Evolutionary conservation across 2,888 invertebrate genomes (phyloP).

Genomic region (Mellilla xanthometata): DNA sequence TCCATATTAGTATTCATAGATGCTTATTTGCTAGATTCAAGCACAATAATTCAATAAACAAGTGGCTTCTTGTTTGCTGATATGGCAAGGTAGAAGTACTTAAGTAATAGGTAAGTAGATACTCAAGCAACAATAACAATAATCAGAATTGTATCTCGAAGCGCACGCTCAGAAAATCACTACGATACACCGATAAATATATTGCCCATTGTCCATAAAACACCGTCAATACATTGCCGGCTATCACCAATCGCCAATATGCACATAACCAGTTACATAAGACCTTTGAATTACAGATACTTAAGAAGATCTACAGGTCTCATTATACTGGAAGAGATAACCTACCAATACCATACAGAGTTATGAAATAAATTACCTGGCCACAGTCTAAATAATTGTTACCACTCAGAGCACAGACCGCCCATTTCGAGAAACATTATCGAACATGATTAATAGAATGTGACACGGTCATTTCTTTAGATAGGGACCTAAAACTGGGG

Average conservation of each 20-base stretch:
- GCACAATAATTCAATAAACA: too few species aligned
- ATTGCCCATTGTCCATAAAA: conserved; percentile 58
- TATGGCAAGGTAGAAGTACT: too few species aligned
- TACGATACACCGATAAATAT: conserved; percentile 48
- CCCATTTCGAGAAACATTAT: conserved; percentile 71
- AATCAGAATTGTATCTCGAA: conserved; percentile 9
- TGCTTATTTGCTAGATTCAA: too few species aligned
- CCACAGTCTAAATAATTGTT: conserved; percentile 4
- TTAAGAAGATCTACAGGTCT: conserved; percentile 23
- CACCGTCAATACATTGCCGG: conserved; percentile 52
- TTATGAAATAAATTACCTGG: conserved; percentile 70
- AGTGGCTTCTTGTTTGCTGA: too few species aligned
- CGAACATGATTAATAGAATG: conserved; percentile 75
- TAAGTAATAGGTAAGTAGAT: too few species aligned
- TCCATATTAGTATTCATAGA: too few species aligned
- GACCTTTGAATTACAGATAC: conserved; percentile 30
- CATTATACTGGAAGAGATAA: conserved; percentile 37
- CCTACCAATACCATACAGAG: conserved; percentile 51
- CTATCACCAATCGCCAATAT: conserved; percentile 62
- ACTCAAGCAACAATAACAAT: conserved; percentile 1
- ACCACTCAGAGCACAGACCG: conserved; percentile 61
- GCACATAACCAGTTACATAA: conserved; percentile 34
- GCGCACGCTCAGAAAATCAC: conserved; percentile 34
- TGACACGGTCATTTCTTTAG: conserved; percentile 57
- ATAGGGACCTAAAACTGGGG: conserved; percentile 38